These are phyloP conservation scores for Chiridota heheva DNA, from an alignment of 35 echinoderm and acorn worm genomes.

Conservation along the genomic window DNA sequence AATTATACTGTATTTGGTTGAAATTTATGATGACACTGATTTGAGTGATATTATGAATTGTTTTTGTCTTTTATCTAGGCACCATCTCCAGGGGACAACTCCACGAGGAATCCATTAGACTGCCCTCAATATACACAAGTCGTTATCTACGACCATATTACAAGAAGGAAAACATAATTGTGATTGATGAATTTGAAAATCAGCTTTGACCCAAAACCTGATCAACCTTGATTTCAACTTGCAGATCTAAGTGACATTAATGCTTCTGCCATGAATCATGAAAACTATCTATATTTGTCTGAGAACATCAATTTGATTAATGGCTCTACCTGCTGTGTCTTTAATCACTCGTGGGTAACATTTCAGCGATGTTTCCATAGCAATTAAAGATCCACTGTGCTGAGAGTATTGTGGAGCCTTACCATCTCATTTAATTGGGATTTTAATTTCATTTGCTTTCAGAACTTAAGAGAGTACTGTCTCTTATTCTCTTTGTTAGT, in stretches of 20 bases:
- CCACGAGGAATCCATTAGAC: slow-evolving; percentile 85
- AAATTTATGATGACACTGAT: no score
- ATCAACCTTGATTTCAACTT: background rate
- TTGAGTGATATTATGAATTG: no score
- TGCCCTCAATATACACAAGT: slow-evolving; percentile 97
- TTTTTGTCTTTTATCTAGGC: slow-evolving; percentile 50
- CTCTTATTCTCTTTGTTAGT: no score
- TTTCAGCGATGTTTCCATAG: background rate
- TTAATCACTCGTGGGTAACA: background rate
- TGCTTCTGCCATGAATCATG: background rate
- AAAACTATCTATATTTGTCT: background rate
- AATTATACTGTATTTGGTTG: no score
- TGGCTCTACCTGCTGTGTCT: background rate
- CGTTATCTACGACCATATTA: slow-evolving; percentile 99
- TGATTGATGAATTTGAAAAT: background rate
- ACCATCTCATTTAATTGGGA: no score
- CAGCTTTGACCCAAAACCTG: background rate
- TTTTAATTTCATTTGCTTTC: no score
- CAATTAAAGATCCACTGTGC: no score
- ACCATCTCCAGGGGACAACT: slow-evolving; percentile 92
- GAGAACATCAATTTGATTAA: background rate
- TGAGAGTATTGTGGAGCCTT: no score
- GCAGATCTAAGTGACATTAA: background rate
- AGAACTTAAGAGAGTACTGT: no score
- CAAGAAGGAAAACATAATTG: slow-evolving; percentile 81